Evolutionary conservation across 1,140 invertebrate genomes (phyloP).

Genomic region (Drosophila tristis): DNA sequence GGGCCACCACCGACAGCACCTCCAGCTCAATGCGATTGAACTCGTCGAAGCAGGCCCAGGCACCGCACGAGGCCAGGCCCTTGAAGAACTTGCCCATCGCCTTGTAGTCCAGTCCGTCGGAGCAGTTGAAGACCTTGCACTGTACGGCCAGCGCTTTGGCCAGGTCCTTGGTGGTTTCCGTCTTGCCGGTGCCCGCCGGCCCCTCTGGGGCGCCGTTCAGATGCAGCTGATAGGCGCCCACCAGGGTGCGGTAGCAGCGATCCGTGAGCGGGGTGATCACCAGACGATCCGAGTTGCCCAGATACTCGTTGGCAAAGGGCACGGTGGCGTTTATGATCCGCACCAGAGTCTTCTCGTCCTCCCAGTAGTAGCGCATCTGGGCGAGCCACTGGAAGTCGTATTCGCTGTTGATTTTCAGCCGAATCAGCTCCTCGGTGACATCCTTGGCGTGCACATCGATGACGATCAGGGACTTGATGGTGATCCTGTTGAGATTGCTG

Average conservation of each 20-base stretch:
- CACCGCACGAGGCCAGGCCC: constrained; percentile 93
- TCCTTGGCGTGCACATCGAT: constrained; percentile 97
- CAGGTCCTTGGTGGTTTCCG: constrained; percentile 95
- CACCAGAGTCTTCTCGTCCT: constrained; percentile 91
- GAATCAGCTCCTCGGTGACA: constrained; percentile 90
- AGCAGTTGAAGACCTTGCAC: constrained; percentile 97
- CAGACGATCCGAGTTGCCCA: constrained; percentile 90
- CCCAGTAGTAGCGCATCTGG: constrained; percentile 96
- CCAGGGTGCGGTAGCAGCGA: constrained; percentile 93
- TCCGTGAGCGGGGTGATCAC: constrained; percentile 93
- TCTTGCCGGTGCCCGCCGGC: constrained; percentile 95
- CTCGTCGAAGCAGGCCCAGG: constrained; percentile 98
- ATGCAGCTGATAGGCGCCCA: constrained; percentile 94
- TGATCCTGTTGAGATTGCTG: constrained; percentile 89
- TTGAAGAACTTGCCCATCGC: constrained; percentile 97
- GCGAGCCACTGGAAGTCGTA: constrained; percentile 96
- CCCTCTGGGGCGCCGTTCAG: constrained; percentile 95
- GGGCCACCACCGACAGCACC: constrained; percentile 92
- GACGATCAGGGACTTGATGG: constrained; percentile 94
- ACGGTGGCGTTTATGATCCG: constrained; percentile 95
- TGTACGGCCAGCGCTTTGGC: constrained; percentile 96
- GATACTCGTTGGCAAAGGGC: constrained; percentile 95
- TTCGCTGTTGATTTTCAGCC: constrained; percentile 88
- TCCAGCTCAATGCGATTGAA: constrained; percentile 97
- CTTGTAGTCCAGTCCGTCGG: constrained; percentile 96